Evolutionary conservation across 2,888 invertebrate species (phyloP), one percentile per base, ranked within the genome.

Genomic region (Nebria brevicollis): DNA sequence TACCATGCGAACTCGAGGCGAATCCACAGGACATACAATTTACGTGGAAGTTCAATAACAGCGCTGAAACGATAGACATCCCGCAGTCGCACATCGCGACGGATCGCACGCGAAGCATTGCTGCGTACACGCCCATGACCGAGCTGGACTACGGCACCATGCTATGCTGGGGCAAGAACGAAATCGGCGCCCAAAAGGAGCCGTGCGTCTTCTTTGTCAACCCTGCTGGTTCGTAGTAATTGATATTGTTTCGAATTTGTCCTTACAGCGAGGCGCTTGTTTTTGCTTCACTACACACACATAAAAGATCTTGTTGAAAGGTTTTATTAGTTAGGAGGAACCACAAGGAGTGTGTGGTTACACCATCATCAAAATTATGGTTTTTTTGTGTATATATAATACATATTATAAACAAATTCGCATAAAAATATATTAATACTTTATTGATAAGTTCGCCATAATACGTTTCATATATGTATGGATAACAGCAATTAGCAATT

Each of bases 31-130:
- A 93, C 84, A 91, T 94, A 65, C 91, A 90, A 84, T 95, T 94
- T 89, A 90, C 91, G 82, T 95, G 95, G 95, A 94, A 93, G 89
- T 94, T 95, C 89, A 95, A 95, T 90, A 94, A 94, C 87, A 92
- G 93, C 68, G 92, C 92, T 84, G 94, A 94, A 85, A 91, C 92
- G 42, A 90, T 93, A 83, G 94, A 94, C 88, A 93, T 94, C 85
- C 92, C 93, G 13, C 91, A 92, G 83, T 92, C 91, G 79, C 91
- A 92, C 84, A 91, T 93, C 83, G 90, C 90, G 82, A 91, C 91
- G 75, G 94, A 94, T 85, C 91, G 91, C 65, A 90, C 92, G 8
- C 90, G 92, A 43, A 94, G 94, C 85, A 90, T 92, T 25, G 93
- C 93, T 75, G 91, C 92, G 82, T 95, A 94, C 87, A 94, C 93